phyloP scores from a whole-genome alignment of 2,888 invertebrate species.

The Plusia festucae region DNA sequence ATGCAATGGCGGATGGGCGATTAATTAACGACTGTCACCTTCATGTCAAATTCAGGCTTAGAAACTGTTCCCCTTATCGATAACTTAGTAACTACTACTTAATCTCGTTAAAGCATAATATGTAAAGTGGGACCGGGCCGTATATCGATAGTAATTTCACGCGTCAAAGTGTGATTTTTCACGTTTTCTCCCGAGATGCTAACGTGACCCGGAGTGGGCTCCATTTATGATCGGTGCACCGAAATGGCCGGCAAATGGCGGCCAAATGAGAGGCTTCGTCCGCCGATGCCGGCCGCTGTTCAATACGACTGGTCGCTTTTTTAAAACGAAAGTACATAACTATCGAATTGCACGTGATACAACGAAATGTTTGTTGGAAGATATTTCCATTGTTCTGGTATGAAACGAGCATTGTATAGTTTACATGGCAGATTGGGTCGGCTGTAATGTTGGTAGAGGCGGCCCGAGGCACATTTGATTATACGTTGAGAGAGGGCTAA shows the following conservation, averaged over 20 bases:
- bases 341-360: slow-evolving; percentile 38
- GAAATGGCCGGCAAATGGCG: slow-evolving; percentile 89
- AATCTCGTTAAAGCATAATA: slow-evolving; percentile 54
- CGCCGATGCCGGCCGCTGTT: slow-evolving; percentile 82
- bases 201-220: slow-evolving; percentile 87
- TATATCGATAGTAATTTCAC: slow-evolving; percentile 79
- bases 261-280: slow-evolving; percentile 89
- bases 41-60: not conserved
- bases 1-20: too few species aligned
- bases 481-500: slow-evolving; percentile 89
- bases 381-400: slow-evolving; percentile 9
- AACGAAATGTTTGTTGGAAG: slow-evolving; percentile 42
- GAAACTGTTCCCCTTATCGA: not conserved
- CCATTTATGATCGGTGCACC: slow-evolving; percentile 89
- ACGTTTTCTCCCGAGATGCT: slow-evolving; percentile 86
- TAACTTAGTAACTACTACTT: slow-evolving; percentile 26
- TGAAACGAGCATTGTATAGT: slow-evolving; percentile 65
- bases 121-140: slow-evolving; percentile 51
- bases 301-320: slow-evolving; percentile 77
- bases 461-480: slow-evolving; percentile 88
- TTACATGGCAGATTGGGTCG: slow-evolving; percentile 39
- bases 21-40: not conserved
- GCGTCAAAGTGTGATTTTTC: slow-evolving; percentile 87
- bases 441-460: slow-evolving; percentile 65
- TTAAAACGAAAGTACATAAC: slow-evolving; percentile 59